Evolutionary conservation across 2,113 vertebrate genomes (phyloP).

Genomic region (Mirounga angustirostris): DNA sequence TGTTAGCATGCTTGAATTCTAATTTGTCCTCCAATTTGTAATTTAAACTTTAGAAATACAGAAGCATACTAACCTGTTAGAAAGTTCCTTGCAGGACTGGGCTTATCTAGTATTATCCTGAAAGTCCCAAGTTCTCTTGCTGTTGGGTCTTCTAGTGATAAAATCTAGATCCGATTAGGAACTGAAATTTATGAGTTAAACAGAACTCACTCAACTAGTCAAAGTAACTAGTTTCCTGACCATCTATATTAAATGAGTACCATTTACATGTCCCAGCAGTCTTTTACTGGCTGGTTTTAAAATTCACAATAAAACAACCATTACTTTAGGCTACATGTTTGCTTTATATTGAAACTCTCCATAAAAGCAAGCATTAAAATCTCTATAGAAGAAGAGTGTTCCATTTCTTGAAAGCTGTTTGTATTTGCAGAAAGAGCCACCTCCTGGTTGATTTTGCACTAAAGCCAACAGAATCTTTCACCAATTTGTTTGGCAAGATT

Average conservation of each 20-base stretch:
- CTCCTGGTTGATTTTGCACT: conserved; percentile 66
- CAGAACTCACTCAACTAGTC: background rate
- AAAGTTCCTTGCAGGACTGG: background rate
- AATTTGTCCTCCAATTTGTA: background rate
- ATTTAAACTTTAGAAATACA: conserved; percentile 9
- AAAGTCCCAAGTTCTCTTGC: background rate
- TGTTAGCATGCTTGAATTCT: background rate
- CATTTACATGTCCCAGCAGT: background rate
- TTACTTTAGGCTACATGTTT: background rate
- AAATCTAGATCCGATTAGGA: background rate
- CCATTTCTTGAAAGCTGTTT: conserved; percentile 33
- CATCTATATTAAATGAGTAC: background rate
- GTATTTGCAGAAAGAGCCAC: conserved; percentile 73
- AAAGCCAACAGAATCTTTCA: conserved; percentile 41
- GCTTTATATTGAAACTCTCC: background rate
- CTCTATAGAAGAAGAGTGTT: background rate
- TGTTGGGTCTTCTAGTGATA: background rate
- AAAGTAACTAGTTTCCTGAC: background rate
- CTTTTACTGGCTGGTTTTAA: conserved; percentile 4
- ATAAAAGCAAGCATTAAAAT: conserved; percentile 36
- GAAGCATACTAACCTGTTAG: background rate
- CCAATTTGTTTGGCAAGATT: conserved; percentile 6
- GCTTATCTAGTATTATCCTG: background rate
- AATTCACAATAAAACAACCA: background rate
- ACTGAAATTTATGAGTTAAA: background rate